phyloP scores from a whole-genome alignment of 2,888 invertebrate genomes.

The Lasioglossum marginatum region DNA sequence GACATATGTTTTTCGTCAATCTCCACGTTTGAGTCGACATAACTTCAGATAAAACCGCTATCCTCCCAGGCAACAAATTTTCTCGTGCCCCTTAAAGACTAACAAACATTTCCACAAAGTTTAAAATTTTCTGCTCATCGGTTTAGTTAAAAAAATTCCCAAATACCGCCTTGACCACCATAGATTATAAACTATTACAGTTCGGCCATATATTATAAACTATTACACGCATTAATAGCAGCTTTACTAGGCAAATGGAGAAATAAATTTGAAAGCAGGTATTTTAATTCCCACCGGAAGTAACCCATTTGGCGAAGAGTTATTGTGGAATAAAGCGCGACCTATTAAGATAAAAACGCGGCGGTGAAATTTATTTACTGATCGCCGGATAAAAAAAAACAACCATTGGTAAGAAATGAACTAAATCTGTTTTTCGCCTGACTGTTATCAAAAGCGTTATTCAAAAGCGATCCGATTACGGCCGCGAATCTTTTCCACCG shows the following conservation, averaged over 20 bases:
- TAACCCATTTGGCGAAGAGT: background rate
- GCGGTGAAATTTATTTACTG: background rate
- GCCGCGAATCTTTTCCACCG: background rate
- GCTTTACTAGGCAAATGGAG: background rate
- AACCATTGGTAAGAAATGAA: background rate
- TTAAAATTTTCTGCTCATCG: background rate
- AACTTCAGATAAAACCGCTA: background rate
- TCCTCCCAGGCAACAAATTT: background rate
- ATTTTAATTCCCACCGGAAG: background rate
- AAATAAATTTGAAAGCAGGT: background rate
- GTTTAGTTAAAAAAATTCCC: background rate
- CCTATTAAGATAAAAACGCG: background rate
- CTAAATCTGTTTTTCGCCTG: slow-evolving; percentile 6
- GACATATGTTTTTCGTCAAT: background rate
- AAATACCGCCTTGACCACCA: background rate
- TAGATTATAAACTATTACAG: no score
- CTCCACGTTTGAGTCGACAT: background rate
- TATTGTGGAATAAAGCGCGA: background rate
- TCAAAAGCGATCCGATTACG: background rate
- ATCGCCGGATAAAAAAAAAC: background rate
- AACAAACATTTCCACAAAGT: background rate
- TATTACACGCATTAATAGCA: background rate
- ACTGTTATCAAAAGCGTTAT: background rate
- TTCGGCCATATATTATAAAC: no score
- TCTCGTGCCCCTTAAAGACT: background rate